Base-by-base conservation (phyloP, 1,140 invertebrate genomes). In the Drosophila parabipectinata region DNA sequence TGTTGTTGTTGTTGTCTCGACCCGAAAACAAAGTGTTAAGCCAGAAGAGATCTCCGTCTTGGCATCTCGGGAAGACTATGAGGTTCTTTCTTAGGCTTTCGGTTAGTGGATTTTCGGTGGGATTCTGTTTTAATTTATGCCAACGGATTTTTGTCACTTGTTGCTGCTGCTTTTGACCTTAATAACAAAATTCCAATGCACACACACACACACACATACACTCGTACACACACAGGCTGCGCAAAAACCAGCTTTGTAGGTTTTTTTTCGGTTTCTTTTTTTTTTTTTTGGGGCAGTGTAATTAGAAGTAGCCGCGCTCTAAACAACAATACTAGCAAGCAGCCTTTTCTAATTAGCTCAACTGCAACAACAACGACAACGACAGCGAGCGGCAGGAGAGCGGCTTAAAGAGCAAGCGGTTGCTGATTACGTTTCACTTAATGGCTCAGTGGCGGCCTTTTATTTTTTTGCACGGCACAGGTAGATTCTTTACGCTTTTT, bases 101-200 rank as follows among this genome's bases (percentile, higher is more conserved):
- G 6, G 59, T 72, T 39, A 18, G 18, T 18, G 28, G 37, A 71
- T 50, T 44, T 54, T 62, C 21, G 6, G 59, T 72, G 45, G 28
- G 37, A 71, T 50, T 44, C 37, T 62, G 44, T 61, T 78, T 73
- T 79, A 83, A 79, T 79, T 88, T 82, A 82, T 82, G 72, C 71
- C 59, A 62, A 53, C 69, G 68, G 79, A 78, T 83, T 67, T 60
- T 76, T 77, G 67, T 88, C 83, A 88, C 83, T 88, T 83, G 83
- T 83, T 87, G 83, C 47, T 79, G 64, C 71, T 78, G 71, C 47
- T 14, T 21, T 57, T 79, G 83, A 83, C 83, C 83, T 83, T 88
- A 88, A 88, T 88, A 88, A 77, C 76, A 79, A 37, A 77, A 83
- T 79, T 88, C 83, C 84, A 82, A 83, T 88, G 72, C 79, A 88